Evolutionary conservation across 2,888 invertebrate genomes (phyloP).

Genomic region (Lycaena phlaeas): DNA sequence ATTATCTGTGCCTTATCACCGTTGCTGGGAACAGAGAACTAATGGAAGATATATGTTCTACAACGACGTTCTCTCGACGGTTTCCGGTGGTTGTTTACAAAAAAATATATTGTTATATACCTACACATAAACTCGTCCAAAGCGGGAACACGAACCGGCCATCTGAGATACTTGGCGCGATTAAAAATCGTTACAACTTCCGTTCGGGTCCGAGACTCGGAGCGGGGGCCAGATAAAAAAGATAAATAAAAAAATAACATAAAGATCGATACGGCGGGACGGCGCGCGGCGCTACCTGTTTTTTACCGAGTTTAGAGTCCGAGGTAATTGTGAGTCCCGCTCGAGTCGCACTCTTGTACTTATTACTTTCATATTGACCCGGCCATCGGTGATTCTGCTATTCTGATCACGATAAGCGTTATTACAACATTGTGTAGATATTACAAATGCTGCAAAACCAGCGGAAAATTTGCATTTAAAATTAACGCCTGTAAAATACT

Average conservation of each 20-base stretch:
- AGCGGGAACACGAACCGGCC: constrained; percentile 50
- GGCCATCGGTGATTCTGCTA: neutral
- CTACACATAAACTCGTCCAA: constrained; percentile 33
- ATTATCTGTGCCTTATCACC: constrained; percentile 55
- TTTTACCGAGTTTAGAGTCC: constrained; percentile 49
- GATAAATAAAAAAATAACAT: constrained; percentile 68
- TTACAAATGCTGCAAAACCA: neutral
- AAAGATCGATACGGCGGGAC: constrained; percentile 67
- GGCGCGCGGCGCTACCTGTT: constrained; percentile 69
- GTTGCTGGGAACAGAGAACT: constrained; percentile 54
- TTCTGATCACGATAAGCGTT: neutral
- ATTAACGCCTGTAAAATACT: too few relatives aligned
- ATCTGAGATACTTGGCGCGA: constrained; percentile 64
- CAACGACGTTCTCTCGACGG: constrained; percentile 50
- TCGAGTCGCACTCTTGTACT: constrained; percentile 12
- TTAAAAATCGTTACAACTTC: constrained; percentile 73
- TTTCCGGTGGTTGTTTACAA: constrained; percentile 71
- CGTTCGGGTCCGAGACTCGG: constrained; percentile 57
- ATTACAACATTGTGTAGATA: neutral
- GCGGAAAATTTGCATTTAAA: neutral
- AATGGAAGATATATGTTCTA: constrained; percentile 68
- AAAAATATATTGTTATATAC: constrained; percentile 47
- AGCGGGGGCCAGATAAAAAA: constrained; percentile 64
- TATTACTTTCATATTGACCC: constrained; percentile 1
- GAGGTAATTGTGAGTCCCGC: constrained; percentile 34